Percentiles rank a stretch among this genome's conserved stretches.
These are phyloP conservation scores for Elaeidobius kamerunicus DNA, from an alignment of 2,888 invertebrate genomes.

Conservation along the genomic window DNA sequence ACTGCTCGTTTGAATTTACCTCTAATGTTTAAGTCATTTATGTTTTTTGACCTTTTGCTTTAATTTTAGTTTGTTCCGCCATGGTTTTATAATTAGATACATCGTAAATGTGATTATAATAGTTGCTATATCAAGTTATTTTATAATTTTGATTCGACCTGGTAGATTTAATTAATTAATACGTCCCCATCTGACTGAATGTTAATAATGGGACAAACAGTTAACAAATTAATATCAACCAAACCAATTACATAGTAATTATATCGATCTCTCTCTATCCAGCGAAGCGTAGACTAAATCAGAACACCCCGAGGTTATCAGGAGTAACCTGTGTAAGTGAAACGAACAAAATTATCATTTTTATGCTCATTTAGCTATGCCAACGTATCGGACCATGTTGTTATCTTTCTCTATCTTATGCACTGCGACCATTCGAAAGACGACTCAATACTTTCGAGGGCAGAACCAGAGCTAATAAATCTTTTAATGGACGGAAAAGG, in stretches of 20 bases:
- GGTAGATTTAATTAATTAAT: too few species aligned
- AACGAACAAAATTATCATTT: not conserved
- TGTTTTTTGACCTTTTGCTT: too few species aligned
- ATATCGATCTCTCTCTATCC: not conserved
- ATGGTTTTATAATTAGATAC: too few species aligned
- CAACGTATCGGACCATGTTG: not conserved
- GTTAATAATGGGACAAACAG: conserved; percentile 17
- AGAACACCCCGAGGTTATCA: not conserved
- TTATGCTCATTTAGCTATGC: not conserved
- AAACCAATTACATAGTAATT: not conserved
- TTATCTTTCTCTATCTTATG: not conserved
- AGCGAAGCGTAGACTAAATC: not conserved
- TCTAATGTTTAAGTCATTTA: too few species aligned
- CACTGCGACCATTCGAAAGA: not conserved
- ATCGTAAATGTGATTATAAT: too few species aligned
- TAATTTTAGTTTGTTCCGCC: too few species aligned
- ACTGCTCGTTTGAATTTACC: too few species aligned
- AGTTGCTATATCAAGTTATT: too few species aligned
- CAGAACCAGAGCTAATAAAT: not conserved
- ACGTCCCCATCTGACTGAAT: conserved; percentile 7
- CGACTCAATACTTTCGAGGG: not conserved
- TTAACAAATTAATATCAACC: conserved; percentile 13
- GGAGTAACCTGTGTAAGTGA: not conserved
- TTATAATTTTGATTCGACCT: too few species aligned
- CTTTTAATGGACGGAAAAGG: conserved; percentile 2